Evolutionary conservation across 2,113 vertebrate species (phyloP), one percentile per base, ranked within the genome.

Genomic region (Ahaetulla prasina): DNA sequence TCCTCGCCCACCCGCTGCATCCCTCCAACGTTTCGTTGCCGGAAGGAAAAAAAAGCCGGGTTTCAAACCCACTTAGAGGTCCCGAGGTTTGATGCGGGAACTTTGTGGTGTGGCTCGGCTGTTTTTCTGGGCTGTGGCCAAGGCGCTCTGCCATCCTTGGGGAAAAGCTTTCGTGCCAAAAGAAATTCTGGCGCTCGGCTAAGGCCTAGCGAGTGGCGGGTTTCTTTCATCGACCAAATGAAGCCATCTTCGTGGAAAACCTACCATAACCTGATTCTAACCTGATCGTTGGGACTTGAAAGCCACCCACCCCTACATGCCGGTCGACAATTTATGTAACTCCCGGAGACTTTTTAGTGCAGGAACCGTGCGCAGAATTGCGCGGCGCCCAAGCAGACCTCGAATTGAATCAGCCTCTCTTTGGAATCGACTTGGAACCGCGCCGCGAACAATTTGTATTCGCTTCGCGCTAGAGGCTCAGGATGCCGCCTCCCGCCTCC

Each of bases 401-500:
- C 50, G 0, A 45, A 43, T 23, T 8, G 30, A 87, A 11, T 3
- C 18, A 11, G 39, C 5, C 39, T 43, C 35, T 5, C 52, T 55
- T n/a, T 16, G 16, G 74, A 85, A 27, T 39, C 2, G 1, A 22
- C 20, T 30, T 9, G 45, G 39, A 91, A 55, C 22, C 27, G 27
- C 52, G 54, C 43, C 4, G 84, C 84, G 45, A 30, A 54, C n/a
- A 12, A 55, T 87, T 8, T 11, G 10, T 18, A 87, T 63, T 80
- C 91, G 9, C 49, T 63, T 80, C 5, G 35, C 53, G 25, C 39
- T 16, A 39, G 7, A 18, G 39, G 86, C 2, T 45, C 35, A 30
- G 18, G 43, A 5, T 16, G 1, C 11, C n/a, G 22, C 16, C 1
- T 5, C 7, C 52, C 25, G 25, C 8, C 23, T 8, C 16, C 0